Percentiles rank a stretch among this genome's conserved stretches.
Evolutionary conservation across 2,797 vertebrate genomes (phyloP).

Genomic region (Ibycter americanus): DNA sequence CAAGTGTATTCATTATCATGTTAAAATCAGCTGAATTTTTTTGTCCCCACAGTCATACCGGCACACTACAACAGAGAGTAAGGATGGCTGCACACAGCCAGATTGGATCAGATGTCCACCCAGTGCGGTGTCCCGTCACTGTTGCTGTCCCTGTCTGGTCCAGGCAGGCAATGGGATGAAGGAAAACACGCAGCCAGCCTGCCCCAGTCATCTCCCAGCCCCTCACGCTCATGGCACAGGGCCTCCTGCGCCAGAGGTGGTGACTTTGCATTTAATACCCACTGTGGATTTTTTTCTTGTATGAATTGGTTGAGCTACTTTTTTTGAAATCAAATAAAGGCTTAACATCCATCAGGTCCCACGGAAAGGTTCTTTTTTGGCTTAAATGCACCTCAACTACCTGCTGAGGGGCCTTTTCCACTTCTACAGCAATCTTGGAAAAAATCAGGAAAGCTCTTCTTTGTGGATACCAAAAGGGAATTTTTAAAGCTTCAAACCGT

Average conservation of each 20-base stretch:
- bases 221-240: neutral
- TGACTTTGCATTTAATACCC: neutral
- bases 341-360: neutral
- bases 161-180: neutral
- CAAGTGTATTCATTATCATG: neutral
- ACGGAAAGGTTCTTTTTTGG: neutral
- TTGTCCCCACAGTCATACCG: neutral
- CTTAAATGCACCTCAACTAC: neutral
- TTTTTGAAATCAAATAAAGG: neutral
- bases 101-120: neutral
- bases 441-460: neutral
- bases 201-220: neutral
- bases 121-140: accelerated
- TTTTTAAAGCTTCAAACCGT: neutral
- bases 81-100: neutral
- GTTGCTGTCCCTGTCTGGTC: neutral
- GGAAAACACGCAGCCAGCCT: neutral
- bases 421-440: neutral
- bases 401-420: neutral
- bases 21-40: neutral
- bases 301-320: neutral
- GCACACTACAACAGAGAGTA: neutral
- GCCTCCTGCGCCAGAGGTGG: neutral
- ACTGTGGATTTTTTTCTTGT: neutral
- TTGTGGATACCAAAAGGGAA: neutral